phyloP scores from a whole-genome alignment of 2,888 invertebrate genomes.

The Mythimna albipuncta region DNA sequence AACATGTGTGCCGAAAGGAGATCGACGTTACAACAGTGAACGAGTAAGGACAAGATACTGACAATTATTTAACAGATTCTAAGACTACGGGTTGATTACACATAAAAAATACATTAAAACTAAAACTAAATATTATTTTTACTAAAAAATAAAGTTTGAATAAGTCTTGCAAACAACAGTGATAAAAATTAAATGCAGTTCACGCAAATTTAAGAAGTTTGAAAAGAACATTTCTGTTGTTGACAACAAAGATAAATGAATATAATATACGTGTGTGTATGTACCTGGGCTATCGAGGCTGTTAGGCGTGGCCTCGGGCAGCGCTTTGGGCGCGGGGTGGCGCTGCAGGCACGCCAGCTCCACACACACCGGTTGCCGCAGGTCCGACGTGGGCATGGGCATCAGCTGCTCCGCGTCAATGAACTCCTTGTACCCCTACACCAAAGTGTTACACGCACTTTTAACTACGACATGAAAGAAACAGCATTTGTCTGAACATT shows the following conservation, averaged over 20 bases:
- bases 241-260: not conserved
- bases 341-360: constrained; percentile 93
- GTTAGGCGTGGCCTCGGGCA: constrained; percentile 88
- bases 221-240: constrained; percentile 2
- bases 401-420: constrained; percentile 97
- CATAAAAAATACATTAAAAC: constrained; percentile 39
- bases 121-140: not conserved
- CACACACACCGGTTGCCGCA: constrained; percentile 95
- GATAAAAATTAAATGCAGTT: not conserved
- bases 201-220: not conserved
- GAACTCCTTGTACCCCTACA: constrained; percentile 97
- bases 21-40: constrained; percentile 58
- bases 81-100: constrained; percentile 55
- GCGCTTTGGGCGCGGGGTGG: constrained; percentile 88
- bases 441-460: constrained; percentile 55
- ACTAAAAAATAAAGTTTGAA: constrained; percentile 21
- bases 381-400: constrained; percentile 96
- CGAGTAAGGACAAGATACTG: constrained; percentile 38
- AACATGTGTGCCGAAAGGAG: constrained; percentile 55
- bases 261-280: not conserved
- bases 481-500: not conserved
- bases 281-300: constrained; percentile 89
- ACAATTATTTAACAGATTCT: constrained; percentile 32
- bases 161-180: constrained; percentile 63
- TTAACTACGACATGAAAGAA: constrained; percentile 23